phyloP scores from a whole-genome alignment of 92 coral and sea anemone species.

The Anthopleura xanthogrammica region DNA sequence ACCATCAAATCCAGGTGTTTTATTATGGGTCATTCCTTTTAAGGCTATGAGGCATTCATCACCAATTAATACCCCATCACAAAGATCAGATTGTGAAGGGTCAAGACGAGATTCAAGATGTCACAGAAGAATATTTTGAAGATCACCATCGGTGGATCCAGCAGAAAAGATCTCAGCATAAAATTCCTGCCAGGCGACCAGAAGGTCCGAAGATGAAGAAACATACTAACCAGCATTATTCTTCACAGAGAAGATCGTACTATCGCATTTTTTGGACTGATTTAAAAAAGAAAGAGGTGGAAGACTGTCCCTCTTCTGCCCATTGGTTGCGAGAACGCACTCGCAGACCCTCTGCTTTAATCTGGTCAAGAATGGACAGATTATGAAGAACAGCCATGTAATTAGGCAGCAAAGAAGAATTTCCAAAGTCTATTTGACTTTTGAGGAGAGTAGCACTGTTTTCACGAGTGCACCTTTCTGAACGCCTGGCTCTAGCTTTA shows the following conservation, averaged over 20 bases:
- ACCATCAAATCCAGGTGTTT: slow-evolving; percentile 54
- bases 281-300: slow-evolving; percentile 18
- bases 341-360: neutral
- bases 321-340: neutral
- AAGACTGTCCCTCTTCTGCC: slow-evolving; percentile 29
- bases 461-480: neutral
- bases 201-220: neutral
- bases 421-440: neutral
- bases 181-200: too few relatives aligned
- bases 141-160: too few relatives aligned
- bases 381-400: too few relatives aligned
- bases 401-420: too few relatives aligned
- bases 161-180: too few relatives aligned
- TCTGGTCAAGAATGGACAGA: neutral
- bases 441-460: neutral
- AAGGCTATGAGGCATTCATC: slow-evolving; percentile 39
- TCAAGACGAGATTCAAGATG: neutral
- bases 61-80: slow-evolving; percentile 41
- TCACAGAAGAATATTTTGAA: too few relatives aligned
- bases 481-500: neutral
- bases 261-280: neutral
- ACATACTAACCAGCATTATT: neutral
- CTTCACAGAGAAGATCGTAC: slow-evolving; percentile 7
- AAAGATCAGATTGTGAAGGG: neutral
- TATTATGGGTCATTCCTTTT: slow-evolving; percentile 22